A percentile compares a stretch with the other conserved stretches of the same genome.
phyloP scores from a whole-genome alignment of 1,140 invertebrate genomes.

The Eulimnadia texana region DNA sequence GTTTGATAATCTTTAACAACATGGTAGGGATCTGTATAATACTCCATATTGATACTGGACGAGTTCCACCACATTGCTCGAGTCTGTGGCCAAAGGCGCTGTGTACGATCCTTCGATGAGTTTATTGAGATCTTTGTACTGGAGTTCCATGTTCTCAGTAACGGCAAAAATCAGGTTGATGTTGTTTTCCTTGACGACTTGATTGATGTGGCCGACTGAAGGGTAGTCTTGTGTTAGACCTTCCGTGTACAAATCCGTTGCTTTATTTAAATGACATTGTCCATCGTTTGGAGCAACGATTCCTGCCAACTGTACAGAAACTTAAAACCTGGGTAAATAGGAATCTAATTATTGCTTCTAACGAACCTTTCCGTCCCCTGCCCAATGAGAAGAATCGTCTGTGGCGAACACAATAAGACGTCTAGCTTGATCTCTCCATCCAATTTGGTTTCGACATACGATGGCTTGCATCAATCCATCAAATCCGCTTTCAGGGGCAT shows the following conservation, averaged over 20 bases:
- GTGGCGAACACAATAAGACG: conserved; percentile 92
- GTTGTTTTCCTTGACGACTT: conserved; percentile 65
- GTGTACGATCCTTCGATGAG: conserved; percentile 70
- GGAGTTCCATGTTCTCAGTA: conserved; percentile 58
- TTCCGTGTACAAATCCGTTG: conserved; percentile 41
- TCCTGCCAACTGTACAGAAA: conserved; percentile 41
- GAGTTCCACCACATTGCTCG: conserved; percentile 81
- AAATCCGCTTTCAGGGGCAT: conserved; percentile 96
- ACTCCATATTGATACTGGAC: conserved; percentile 78
- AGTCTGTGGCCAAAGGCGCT: conserved; percentile 75
- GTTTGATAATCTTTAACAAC: not conserved
- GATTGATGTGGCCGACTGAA: conserved; percentile 72
- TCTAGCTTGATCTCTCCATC: conserved; percentile 79
- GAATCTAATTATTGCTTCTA: not conserved
- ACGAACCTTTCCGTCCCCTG: conserved; percentile 78
- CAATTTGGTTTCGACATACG: conserved; percentile 66
- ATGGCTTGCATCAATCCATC: conserved; percentile 99
- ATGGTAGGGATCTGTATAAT: conserved; percentile 1
- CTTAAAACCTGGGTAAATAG: conserved; percentile 3
- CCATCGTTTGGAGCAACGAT: conserved; percentile 58
- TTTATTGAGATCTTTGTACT: conserved; percentile 66
- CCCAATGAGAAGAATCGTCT: conserved; percentile 94
- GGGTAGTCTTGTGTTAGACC: conserved; percentile 79
- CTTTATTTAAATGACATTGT: conserved; percentile 42
- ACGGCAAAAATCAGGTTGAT: conserved; percentile 98